Evolutionary conservation across 2,797 vertebrate genomes (phyloP).

Genomic region (Percopsis omiscomaycus): DNA sequence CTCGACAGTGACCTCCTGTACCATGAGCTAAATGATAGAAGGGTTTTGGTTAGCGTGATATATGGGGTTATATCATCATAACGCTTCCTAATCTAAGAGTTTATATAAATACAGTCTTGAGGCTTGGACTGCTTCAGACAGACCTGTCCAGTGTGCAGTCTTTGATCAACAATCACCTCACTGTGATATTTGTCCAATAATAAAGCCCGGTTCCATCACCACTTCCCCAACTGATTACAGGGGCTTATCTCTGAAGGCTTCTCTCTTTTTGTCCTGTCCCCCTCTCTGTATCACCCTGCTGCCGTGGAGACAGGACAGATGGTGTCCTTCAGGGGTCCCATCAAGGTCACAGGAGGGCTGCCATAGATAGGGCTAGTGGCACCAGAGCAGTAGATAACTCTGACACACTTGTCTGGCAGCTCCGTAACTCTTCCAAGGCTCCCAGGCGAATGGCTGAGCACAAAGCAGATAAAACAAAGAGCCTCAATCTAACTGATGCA

Average conservation of each 20-base stretch:
- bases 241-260: constrained; percentile 24
- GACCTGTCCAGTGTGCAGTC: constrained; percentile 1
- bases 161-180: constrained; percentile 39
- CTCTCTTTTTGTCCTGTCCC: constrained; percentile 12
- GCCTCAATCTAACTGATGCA: not conserved
- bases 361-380: constrained; percentile 52
- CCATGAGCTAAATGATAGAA: constrained; percentile 19
- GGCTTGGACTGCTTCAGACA: constrained; percentile 41
- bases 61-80: constrained; percentile 27
- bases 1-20: constrained; percentile 30
- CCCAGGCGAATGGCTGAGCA: constrained; percentile 23
- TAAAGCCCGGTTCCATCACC: constrained; percentile 22
- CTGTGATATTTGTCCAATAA: constrained; percentile 24
- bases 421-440: constrained; percentile 41
- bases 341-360: constrained; percentile 42
- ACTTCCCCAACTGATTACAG: constrained; percentile 28
- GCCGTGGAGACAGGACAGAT: constrained; percentile 35
- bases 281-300: not conserved
- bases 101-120: constrained; percentile 43
- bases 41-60: constrained; percentile 34
- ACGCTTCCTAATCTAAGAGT: constrained; percentile 30
- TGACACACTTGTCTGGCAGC: constrained; percentile 26
- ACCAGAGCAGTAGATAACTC: constrained; percentile 50
- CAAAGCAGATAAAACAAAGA: constrained; percentile 47
- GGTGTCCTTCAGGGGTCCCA: constrained; percentile 35